phyloP scores from a whole-genome alignment of 2,113 vertebrate genomes.

The Ancistrus triradiatus region DNA sequence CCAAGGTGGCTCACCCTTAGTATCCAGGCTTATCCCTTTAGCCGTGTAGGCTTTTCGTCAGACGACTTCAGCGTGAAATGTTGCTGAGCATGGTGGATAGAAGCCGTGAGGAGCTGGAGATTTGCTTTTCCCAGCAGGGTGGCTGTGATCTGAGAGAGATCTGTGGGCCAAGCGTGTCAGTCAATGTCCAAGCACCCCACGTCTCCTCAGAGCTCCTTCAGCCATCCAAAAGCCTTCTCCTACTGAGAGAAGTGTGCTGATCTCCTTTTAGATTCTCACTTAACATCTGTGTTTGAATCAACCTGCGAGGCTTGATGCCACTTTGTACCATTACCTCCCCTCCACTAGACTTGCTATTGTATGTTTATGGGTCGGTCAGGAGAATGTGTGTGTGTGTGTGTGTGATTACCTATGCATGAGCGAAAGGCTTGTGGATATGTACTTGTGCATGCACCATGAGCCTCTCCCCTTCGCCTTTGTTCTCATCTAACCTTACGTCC shows the following conservation, averaged over 20 bases:
- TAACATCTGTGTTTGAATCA: conserved; percentile 27
- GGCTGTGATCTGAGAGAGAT: conserved; percentile 64
- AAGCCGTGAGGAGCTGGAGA: conserved; percentile 45
- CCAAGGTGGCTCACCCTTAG: conserved; percentile 10
- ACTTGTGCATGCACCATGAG: conserved; percentile 15
- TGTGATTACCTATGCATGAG: conserved; percentile 41
- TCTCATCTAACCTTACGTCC: conserved; percentile 54
- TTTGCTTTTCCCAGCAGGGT: conserved; percentile 55
- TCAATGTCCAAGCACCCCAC: conserved; percentile 56
- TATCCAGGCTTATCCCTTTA: conserved; percentile 37
- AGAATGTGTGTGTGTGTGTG: conserved; percentile 31
- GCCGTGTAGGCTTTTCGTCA: conserved; percentile 54
- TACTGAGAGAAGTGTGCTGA: conserved; percentile 46
- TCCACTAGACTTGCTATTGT: too few species aligned
- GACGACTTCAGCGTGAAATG: conserved; percentile 65
- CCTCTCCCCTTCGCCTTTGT: conserved; percentile 17
- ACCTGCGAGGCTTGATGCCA: conserved; percentile 17
- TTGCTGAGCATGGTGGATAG: conserved; percentile 62
- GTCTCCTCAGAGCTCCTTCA: conserved; percentile 36
- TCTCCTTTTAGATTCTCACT: conserved; percentile 19
- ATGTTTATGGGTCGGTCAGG: not conserved
- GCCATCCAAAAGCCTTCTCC: conserved; percentile 57
- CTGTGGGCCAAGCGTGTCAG: conserved; percentile 58
- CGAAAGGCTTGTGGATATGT: conserved; percentile 24
- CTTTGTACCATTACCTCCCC: not conserved